Conservation (phyloP, 2,888 invertebrate species). For the Caenorhabditis becei region DNA sequence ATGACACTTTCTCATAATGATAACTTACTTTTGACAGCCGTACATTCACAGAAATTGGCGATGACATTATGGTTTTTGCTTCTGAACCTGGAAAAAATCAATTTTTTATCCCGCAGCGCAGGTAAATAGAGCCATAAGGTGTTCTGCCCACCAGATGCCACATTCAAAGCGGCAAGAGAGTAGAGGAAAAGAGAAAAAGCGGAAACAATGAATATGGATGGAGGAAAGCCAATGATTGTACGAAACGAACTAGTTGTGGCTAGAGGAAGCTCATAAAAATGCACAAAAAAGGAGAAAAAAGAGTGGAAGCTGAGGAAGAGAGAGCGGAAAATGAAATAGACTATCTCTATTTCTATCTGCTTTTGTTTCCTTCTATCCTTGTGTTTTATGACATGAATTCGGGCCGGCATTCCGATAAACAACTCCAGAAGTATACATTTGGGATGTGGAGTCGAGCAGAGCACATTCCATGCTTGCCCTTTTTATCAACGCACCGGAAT, state of each 20-base stretch:
- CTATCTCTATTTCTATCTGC: background rate
- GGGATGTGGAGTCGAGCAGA: no score
- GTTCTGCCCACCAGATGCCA: no score
- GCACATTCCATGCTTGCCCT: no score
- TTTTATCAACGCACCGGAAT: no score
- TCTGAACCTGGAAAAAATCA: background rate
- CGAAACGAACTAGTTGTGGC: background rate
- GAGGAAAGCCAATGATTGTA: background rate
- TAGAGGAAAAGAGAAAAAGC: background rate
- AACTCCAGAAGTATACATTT: no score
- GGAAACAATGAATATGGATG: background rate
- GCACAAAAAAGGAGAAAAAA: background rate
- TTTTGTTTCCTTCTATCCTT: background rate
- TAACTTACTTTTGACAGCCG: constrained; percentile 21
- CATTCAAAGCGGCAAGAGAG: background rate
- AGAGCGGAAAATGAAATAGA: background rate
- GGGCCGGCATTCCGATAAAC: no score
- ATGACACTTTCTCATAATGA: background rate
- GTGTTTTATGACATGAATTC: no score
- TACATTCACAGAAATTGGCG: constrained; percentile 4
- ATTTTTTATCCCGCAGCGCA: no score
- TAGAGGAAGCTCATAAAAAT: background rate
- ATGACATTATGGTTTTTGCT: background rate
- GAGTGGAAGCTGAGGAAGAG: no score
- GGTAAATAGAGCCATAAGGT: no score